Evolutionary conservation across 2,797 vertebrate genomes (phyloP).

Genomic region (Enteromius unitaeniatus): DNA sequence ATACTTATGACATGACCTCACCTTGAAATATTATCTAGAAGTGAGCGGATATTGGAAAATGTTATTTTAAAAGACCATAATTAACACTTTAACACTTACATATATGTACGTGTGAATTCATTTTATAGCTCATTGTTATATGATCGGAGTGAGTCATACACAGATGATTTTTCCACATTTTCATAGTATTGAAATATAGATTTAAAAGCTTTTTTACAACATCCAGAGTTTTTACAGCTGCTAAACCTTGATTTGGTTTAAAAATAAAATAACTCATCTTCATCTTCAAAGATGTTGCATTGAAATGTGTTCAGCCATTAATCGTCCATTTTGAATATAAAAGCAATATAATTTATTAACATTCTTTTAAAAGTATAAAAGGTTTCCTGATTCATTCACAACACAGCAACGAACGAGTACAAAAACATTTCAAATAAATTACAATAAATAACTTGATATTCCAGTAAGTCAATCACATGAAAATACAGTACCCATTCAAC

Average conservation of each 20-base stretch:
- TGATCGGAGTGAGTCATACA: constrained; percentile 25
- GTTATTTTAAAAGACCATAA: constrained; percentile 5
- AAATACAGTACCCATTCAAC: constrained; percentile 70
- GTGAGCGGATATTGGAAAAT: constrained; percentile 25
- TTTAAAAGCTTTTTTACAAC: constrained; percentile 8
- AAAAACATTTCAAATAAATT: constrained; percentile 60
- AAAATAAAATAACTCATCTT: neutral
- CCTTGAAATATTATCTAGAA: constrained; percentile 54
- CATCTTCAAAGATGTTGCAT: constrained; percentile 11
- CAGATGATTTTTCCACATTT: neutral
- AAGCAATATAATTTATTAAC: neutral
- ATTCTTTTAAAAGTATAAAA: constrained; percentile 10
- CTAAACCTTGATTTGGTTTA: neutral
- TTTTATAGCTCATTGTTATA: constrained; percentile 33
- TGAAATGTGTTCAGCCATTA: constrained; percentile 59
- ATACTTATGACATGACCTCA: constrained; percentile 51
- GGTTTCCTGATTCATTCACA: constrained; percentile 5
- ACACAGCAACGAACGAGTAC: constrained; percentile 26
- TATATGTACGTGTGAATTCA: neutral
- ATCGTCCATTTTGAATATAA: neutral
- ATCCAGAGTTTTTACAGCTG: neutral
- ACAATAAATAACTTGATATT: constrained; percentile 60
- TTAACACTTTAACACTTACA: neutral
- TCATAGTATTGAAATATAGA: neutral
- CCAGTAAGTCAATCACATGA: constrained; percentile 50